Base-by-base conservation (phyloP, 2,113 vertebrate genomes). In the Gopherus flavomarginatus region DNA sequence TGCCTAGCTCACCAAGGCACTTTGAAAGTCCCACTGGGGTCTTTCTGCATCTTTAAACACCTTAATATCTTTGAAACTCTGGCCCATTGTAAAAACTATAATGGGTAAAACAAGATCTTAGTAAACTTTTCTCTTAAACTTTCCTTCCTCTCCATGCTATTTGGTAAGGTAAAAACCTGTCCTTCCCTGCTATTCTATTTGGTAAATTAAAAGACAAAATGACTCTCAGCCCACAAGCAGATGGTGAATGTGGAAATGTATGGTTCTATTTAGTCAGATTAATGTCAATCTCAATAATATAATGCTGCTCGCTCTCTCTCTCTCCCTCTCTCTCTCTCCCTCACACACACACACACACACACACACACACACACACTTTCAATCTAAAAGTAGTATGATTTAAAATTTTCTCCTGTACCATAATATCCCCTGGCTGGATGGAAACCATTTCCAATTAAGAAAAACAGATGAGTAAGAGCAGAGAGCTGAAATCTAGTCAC, bases 141-240 rank as follows among this genome's bases (percentile, higher is more conserved):
- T 94, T 69, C 53, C 50, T 83, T 85, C 81, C 90, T 57, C 49
- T 91, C 53, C 38, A 35, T 17, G 2, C 65, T 49, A 29, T 27
- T 69, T 19, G 31, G 31, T 19, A 69, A 17, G 35, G n/a, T n/a
- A 69, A 69, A 69, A n/a, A n/a, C 62, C 83, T 53, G 91, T 59
- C 53, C 54, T 83, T 87, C 81, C 90, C 65, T 47, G 90, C 44
- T 42, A 47, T 19, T 2, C 69, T 50, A 29, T 86, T 89, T 94
- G 87, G 82, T 16, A 87, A 95, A 94, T 86, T 93, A 22, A 56
- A 56, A 56, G 24, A 56, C 54, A 59, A 59, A 59, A 54, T 90
- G 90, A 97, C 90, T 95, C 94, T 89, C 6, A 93, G 82, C 42
- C 88, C 91, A 93, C 44, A 92, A 94, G 89, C 0, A 94, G 91